phyloP scores from a whole-genome alignment of 2,888 invertebrate genomes.

The Agrilus biguttatus region DNA sequence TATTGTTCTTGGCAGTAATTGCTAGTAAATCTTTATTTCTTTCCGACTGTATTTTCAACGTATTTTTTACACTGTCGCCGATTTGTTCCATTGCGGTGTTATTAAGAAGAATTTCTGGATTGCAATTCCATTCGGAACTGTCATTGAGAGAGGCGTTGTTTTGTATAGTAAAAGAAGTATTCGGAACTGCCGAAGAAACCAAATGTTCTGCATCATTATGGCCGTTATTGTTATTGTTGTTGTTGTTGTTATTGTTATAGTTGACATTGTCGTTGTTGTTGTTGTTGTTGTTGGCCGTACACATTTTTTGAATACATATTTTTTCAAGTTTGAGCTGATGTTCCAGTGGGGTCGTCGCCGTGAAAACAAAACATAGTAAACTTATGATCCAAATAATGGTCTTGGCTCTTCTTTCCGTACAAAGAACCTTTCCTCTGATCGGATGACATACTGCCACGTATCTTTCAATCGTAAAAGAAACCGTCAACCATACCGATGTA shows the following conservation, averaged over 20 bases:
- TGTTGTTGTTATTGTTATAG: conserved; percentile 2
- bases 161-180: too few species aligned
- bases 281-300: conserved; percentile 5
- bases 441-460: conserved; percentile 65
- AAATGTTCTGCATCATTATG: background rate
- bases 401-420: conserved; percentile 55
- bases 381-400: conserved; percentile 44
- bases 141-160: too few species aligned
- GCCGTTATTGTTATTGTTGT: conserved; percentile 2
- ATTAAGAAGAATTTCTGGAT: too few species aligned
- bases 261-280: conserved; percentile 1
- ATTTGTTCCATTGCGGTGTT: too few species aligned
- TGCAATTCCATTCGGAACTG: too few species aligned
- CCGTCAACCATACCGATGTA: conserved; percentile 60
- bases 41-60: background rate
- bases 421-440: conserved; percentile 51
- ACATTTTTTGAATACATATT: conserved; percentile 14
- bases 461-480: conserved; percentile 61
- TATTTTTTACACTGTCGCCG: background rate
- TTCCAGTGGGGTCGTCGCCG: conserved; percentile 53
- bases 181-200: background rate
- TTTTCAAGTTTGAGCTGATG: conserved; percentile 34
- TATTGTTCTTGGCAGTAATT: background rate
- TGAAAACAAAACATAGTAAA: conserved; percentile 44
- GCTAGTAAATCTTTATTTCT: background rate